A percentile compares a stretch with the other conserved stretches of the same genome.
phyloP scores from a whole-genome alignment of 2,888 invertebrate genomes.

The Zhuqinia jingwanae region DNA sequence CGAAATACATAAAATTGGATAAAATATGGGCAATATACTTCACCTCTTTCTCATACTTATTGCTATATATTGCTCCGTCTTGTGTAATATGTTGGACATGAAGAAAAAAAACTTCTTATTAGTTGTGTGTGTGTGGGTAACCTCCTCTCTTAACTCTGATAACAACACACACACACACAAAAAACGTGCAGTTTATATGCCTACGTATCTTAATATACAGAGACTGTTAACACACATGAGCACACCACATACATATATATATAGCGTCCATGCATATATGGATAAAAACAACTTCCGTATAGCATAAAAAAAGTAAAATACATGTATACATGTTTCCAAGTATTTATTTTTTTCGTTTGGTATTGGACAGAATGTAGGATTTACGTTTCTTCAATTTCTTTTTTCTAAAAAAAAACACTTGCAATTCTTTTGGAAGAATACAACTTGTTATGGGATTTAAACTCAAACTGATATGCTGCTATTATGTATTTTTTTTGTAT shows the following conservation, averaged over 20 bases:
- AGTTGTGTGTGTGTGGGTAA: slow-evolving; percentile 37
- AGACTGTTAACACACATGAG: no score
- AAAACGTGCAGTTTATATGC: no score
- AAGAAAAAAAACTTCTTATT: slow-evolving; percentile 30
- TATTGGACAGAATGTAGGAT: slow-evolving; percentile 6
- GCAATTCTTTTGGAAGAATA: background rate
- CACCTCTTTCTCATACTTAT: slow-evolving; percentile 58
- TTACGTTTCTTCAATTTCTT: slow-evolving; percentile 42
- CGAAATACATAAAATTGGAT: slow-evolving; percentile 68
- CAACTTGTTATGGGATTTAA: background rate
- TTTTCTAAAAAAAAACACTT: slow-evolving; percentile 14
- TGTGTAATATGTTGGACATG: slow-evolving; percentile 56
- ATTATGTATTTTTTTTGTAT: background rate
- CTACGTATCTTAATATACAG: background rate
- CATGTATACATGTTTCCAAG: no score
- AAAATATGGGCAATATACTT: slow-evolving; percentile 70
- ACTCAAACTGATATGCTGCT: background rate
- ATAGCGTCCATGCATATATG: no score
- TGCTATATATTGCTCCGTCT: slow-evolving; percentile 5
- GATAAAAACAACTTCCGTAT: no score
- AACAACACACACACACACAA: no score
- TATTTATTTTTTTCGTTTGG: slow-evolving; percentile 10
- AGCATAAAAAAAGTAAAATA: no score
- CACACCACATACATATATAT: no score
- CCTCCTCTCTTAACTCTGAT: slow-evolving; percentile 3